phyloP scores from a whole-genome alignment of 2,888 invertebrate species.

The Gibbula magus region DNA sequence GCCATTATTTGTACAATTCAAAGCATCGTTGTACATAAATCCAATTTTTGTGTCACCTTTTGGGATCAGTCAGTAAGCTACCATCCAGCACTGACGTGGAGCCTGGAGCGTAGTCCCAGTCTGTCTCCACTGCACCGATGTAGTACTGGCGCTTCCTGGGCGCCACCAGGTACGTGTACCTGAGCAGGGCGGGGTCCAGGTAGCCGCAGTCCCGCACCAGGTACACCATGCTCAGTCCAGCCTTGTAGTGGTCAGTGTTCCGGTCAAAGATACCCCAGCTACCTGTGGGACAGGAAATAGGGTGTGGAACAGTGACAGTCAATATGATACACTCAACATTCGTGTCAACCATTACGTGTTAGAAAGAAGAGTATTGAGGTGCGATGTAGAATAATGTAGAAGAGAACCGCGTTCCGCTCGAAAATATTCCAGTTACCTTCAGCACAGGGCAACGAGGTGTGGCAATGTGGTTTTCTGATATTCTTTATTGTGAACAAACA shows the following conservation, averaged over 20 bases:
- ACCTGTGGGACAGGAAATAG: conserved; percentile 36
- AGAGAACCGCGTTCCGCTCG: too few species aligned
- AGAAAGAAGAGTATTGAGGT: too few species aligned
- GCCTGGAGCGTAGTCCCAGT: conserved; percentile 51
- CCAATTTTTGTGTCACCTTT: conserved; percentile 33
- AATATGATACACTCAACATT: too few species aligned
- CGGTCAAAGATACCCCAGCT: conserved; percentile 47
- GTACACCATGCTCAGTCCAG: conserved; percentile 49
- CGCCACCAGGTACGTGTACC: conserved; percentile 33
- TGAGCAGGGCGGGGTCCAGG: conserved; percentile 12
- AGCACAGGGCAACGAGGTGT: too few species aligned
- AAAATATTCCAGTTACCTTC: too few species aligned
- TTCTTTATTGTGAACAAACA: too few species aligned
- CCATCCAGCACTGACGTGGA: conserved; percentile 45
- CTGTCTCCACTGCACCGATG: conserved; percentile 52
- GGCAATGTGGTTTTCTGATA: too few species aligned
- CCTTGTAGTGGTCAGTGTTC: conserved; percentile 46
- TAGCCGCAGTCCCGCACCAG: conserved; percentile 42
- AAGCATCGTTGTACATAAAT: too few species aligned
- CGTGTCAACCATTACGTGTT: too few species aligned
- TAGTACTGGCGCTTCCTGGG: conserved; percentile 42
- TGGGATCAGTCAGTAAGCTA: conserved; percentile 33
- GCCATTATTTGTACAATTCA: too few species aligned
- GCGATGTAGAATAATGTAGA: too few species aligned
- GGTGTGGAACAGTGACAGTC: too few species aligned